These are phyloP conservation scores for Falcaria lacertinaria DNA, from an alignment of 2,888 invertebrate genomes.

Conservation along the genomic window DNA sequence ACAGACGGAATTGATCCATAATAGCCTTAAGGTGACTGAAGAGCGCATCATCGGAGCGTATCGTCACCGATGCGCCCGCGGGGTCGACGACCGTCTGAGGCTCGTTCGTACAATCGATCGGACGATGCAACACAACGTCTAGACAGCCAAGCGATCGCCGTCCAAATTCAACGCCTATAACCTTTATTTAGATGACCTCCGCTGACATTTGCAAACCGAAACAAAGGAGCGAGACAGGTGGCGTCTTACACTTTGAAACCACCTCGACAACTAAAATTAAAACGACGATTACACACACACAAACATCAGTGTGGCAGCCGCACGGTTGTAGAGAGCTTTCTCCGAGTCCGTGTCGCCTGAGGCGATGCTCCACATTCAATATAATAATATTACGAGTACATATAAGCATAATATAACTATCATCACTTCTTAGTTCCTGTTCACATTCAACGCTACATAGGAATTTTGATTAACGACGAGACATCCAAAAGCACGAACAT, in stretches of 20 bases:
- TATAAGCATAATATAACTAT: slow-evolving; percentile 22
- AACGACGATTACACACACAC: slow-evolving; percentile 55
- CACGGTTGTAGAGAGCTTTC: slow-evolving; percentile 66
- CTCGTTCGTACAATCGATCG: slow-evolving; percentile 75
- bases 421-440: slow-evolving; percentile 14
- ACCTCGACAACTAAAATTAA: slow-evolving; percentile 67
- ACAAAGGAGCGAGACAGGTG: slow-evolving; percentile 76
- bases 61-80: slow-evolving; percentile 78
- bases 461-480: neutral
- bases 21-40: slow-evolving; percentile 63
- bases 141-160: slow-evolving; percentile 71
- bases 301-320: slow-evolving; percentile 25
- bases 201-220: slow-evolving; percentile 74
- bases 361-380: slow-evolving; percentile 50
- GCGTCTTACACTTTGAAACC: slow-evolving; percentile 52
- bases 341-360: slow-evolving; percentile 42
- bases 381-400: slow-evolving; percentile 29
- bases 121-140: slow-evolving; percentile 75
- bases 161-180: slow-evolving; percentile 66
- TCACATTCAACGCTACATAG: slow-evolving; percentile 39
- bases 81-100: slow-evolving; percentile 77
- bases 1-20: slow-evolving; percentile 47
- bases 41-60: slow-evolving; percentile 76
- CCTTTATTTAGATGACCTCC: slow-evolving; percentile 78
- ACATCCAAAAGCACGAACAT: no score